Conservation (phyloP, 1,140 invertebrate species). For the Maconellicoccus hirsutus region DNA sequence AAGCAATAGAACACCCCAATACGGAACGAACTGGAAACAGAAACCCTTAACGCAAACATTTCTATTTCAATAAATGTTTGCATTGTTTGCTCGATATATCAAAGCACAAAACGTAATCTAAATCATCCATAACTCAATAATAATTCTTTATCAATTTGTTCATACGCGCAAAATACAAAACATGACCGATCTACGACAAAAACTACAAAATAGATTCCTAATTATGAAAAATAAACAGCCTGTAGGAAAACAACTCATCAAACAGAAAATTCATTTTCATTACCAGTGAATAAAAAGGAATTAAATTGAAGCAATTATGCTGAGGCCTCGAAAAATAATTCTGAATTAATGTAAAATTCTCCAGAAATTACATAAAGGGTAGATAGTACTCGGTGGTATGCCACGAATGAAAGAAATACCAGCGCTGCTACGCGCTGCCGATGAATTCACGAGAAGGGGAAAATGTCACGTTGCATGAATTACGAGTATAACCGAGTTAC, state of each 20-base stretch:
- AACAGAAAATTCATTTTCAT: no score
- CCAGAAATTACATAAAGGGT: background rate
- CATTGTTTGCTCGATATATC: slow-evolving; percentile 17
- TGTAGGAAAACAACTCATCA: no score
- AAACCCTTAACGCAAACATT: background rate
- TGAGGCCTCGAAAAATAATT: background rate
- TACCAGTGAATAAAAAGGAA: no score
- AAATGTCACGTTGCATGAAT: slow-evolving; percentile 22
- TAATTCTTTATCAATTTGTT: slow-evolving; percentile 18
- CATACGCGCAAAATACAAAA: background rate
- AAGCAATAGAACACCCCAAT: slow-evolving; percentile 17
- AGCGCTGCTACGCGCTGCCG: background rate
- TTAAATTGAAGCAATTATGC: background rate
- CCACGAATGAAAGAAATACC: background rate
- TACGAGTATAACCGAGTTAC: background rate
- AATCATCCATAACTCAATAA: slow-evolving; percentile 6
- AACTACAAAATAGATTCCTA: no score
- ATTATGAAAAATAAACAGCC: no score
- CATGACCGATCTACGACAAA: no score
- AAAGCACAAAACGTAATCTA: slow-evolving; percentile 1
- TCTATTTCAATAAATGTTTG: background rate
- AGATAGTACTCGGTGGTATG: background rate
- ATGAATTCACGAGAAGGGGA: background rate
- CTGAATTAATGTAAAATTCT: background rate
- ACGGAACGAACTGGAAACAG: background rate